Evolutionary conservation across 2,113 vertebrate genomes (phyloP).

Genomic region (Ranitomeya imitator): DNA sequence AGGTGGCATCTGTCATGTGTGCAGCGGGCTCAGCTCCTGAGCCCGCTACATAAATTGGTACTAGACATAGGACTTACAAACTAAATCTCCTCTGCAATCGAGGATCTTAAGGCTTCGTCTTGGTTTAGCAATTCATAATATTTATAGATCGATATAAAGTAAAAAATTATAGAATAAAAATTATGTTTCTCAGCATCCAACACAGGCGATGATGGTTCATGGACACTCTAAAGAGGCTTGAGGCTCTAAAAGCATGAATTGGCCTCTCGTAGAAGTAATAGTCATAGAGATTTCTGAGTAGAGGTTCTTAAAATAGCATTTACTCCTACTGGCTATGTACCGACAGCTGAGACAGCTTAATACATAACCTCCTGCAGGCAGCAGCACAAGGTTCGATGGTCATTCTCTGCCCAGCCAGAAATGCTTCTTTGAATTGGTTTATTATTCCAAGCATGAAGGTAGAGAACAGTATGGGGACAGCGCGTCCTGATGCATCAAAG

Average conservation of each 20-base stretch:
- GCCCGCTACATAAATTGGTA: too few species aligned
- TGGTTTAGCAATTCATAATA: neutral
- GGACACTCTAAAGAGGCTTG: neutral
- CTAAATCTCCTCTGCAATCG: too few species aligned
- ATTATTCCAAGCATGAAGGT: neutral
- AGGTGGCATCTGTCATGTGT: too few species aligned
- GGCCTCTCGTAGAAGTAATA: neutral
- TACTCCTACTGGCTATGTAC: constrained; percentile 21
- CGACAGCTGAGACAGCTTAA: constrained; percentile 27
- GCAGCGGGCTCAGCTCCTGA: too few species aligned
- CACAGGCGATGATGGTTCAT: neutral
- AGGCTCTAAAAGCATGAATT: neutral
- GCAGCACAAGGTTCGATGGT: neutral
- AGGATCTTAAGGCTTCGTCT: neutral
- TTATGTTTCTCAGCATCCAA: too few species aligned
- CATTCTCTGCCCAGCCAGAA: neutral
- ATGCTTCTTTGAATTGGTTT: neutral
- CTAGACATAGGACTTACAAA: too few species aligned
- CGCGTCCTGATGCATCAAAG: neutral
- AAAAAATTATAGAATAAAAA: neutral
- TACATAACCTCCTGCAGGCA: constrained; percentile 1
- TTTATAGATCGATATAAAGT: neutral
- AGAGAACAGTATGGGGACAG: neutral
- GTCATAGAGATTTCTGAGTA: constrained; percentile 3
- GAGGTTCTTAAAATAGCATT: constrained; percentile 30